phyloP scores from a whole-genome alignment of 1,140 invertebrate species.

The Drosophila asahinai region DNA sequence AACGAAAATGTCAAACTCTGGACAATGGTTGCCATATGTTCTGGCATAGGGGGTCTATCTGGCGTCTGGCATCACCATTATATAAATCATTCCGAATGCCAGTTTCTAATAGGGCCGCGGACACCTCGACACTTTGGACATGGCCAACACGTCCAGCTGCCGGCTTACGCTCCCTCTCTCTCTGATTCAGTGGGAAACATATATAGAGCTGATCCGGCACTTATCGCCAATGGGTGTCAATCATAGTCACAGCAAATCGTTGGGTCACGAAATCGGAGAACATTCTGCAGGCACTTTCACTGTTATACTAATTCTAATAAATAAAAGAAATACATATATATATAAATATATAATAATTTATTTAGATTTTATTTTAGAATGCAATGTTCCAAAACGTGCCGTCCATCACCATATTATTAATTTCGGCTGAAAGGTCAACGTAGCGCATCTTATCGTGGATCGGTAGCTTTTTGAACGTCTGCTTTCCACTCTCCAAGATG shows the following conservation, averaged over 20 bases:
- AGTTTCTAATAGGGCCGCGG: conserved; percentile 76
- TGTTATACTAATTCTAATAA: background rate
- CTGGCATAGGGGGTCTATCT: conserved; percentile 55
- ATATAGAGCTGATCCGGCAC: conserved; percentile 31
- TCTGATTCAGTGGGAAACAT: background rate
- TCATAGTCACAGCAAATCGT: conserved; percentile 33
- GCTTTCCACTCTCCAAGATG: background rate
- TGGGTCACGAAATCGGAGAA: conserved; percentile 14
- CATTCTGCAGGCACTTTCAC: conserved; percentile 12
- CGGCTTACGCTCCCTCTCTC: conserved; percentile 58
- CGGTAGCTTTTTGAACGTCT: conserved; percentile 16
- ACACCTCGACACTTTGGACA: conserved; percentile 71
- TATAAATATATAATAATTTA: too few species aligned
- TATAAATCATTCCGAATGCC: conserved; percentile 81
- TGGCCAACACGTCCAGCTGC: conserved; percentile 67
- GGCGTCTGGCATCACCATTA: conserved; percentile 68
- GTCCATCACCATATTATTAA: background rate
- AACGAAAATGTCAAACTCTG: conserved; percentile 73
- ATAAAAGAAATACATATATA: too few species aligned
- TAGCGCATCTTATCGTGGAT: conserved; percentile 23
- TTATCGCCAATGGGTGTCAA: conserved; percentile 61
- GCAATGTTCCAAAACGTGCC: too few species aligned
- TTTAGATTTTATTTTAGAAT: background rate
- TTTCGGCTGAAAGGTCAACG: conserved; percentile 9
- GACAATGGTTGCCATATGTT: conserved; percentile 55